These are phyloP conservation scores for Chirona hameri DNA, from an alignment of 2,888 invertebrate genomes.

Conservation along the genomic window DNA sequence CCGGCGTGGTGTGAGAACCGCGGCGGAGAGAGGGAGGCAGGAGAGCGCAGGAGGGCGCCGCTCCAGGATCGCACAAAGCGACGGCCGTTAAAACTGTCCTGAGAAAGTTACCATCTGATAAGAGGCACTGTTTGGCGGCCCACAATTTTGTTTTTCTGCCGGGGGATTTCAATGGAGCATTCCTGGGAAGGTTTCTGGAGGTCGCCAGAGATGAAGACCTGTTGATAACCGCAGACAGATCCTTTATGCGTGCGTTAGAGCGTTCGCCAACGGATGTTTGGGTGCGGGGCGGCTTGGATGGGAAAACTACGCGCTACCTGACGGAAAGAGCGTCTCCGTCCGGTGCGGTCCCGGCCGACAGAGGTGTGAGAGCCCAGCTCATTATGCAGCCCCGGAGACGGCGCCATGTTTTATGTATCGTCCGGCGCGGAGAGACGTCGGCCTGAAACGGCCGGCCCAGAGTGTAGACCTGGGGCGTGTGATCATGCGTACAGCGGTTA, in stretches of 20 bases:
- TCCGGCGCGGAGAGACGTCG: not conserved
- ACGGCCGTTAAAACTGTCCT: slow-evolving; percentile 41
- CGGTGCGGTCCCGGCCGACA: not conserved
- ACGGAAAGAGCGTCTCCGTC: too few relatives aligned
- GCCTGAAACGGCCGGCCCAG: too few relatives aligned
- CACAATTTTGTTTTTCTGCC: slow-evolving; percentile 29
- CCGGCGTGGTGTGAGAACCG: slow-evolving; percentile 43
- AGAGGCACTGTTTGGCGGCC: not conserved
- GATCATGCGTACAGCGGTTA: not conserved
- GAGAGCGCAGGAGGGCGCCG: not conserved
- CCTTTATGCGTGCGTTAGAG: not conserved
- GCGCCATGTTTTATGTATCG: not conserved
- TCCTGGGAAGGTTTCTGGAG: slow-evolving; percentile 24
- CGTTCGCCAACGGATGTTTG: not conserved
- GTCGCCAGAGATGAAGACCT: not conserved
- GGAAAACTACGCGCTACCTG: not conserved
- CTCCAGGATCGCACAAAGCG: slow-evolving; percentile 38
- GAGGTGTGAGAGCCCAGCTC: not conserved
- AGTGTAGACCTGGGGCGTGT: not conserved
- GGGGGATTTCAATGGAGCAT: slow-evolving; percentile 23
- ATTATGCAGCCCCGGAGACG: not conserved
- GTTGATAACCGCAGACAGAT: slow-evolving; percentile 13
- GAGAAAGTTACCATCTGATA: slow-evolving; percentile 13
- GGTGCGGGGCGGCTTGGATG: not conserved
- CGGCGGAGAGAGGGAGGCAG: slow-evolving; percentile 37